Conservation (phyloP, 2,888 invertebrate species). For the Spodoptera littoralis region DNA sequence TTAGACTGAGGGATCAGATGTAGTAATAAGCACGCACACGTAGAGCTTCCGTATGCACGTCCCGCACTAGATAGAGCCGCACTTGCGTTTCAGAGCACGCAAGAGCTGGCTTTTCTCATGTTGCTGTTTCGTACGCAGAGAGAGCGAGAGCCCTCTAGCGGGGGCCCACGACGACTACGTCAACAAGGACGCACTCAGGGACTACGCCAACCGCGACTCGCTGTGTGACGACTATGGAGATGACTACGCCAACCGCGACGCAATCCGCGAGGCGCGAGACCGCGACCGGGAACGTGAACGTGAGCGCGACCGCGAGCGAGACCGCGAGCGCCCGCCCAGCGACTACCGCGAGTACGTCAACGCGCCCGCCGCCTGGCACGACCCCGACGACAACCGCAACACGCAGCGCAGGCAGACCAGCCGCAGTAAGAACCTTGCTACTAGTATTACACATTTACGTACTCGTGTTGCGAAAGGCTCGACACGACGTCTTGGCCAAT, state of each 20-base stretch:
- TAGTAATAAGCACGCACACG: constrained; percentile 47
- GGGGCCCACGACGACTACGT: constrained; percentile 84
- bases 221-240: constrained; percentile 85
- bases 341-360: constrained; percentile 87
- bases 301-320: constrained; percentile 77
- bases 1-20: background rate
- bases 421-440: constrained; percentile 67
- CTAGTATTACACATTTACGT: too few species aligned
- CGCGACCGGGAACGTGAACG: constrained; percentile 74
- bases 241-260: constrained; percentile 86
- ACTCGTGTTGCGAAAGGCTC: too few species aligned
- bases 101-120: constrained; percentile 84
- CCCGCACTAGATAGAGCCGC: constrained; percentile 72
- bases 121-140: constrained; percentile 87
- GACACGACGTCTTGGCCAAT: too few species aligned
- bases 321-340: constrained; percentile 71
- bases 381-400: constrained; percentile 80
- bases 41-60: constrained; percentile 65
- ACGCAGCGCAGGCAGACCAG: constrained; percentile 80
- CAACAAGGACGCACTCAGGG: constrained; percentile 81
- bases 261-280: constrained; percentile 84
- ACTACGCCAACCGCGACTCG: constrained; percentile 84
- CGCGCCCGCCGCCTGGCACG: constrained; percentile 81
- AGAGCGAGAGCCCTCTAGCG: constrained; percentile 84
- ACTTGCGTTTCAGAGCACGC: constrained; percentile 80